Conservation (phyloP, 2,797 vertebrate genomes). For the Sebastes matsubarae region DNA sequence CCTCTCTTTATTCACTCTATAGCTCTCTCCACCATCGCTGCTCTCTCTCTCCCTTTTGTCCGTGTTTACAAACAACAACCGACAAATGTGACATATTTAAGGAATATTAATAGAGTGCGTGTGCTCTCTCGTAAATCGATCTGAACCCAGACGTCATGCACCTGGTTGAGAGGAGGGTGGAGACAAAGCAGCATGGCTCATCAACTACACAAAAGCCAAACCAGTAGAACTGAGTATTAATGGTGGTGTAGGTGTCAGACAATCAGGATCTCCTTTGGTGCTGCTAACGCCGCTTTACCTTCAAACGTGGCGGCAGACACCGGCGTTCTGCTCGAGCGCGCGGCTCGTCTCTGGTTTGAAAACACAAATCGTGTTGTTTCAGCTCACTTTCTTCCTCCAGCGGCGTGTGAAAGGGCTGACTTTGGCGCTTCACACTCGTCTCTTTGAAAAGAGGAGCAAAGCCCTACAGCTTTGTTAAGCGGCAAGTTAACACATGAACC, state of each 20-base stretch:
- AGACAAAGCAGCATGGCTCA: constrained; percentile 16
- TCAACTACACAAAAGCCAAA: constrained; percentile 12
- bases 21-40: no score
- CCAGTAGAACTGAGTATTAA: neutral
- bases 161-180: constrained; percentile 30
- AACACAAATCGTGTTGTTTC: constrained; percentile 40
- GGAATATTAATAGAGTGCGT: neutral
- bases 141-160: constrained; percentile 7
- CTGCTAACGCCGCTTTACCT: constrained; percentile 4
- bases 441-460: constrained; percentile 62
- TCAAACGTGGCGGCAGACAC: constrained; percentile 25
- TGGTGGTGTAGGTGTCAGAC: neutral
- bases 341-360: constrained; percentile 18
- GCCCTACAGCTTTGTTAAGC: constrained; percentile 70
- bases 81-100: neutral
- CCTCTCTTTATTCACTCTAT: neutral
- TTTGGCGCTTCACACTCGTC: constrained; percentile 54
- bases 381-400: constrained; percentile 45
- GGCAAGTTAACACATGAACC: constrained; percentile 78
- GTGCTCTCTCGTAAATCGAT: constrained; percentile 7
- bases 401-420: constrained; percentile 55
- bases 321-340: constrained; percentile 11
- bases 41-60: no score
- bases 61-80: no score
- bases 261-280: neutral